phyloP scores from a whole-genome alignment of 2,113 vertebrate species.

The Grallaria varia region DNA sequence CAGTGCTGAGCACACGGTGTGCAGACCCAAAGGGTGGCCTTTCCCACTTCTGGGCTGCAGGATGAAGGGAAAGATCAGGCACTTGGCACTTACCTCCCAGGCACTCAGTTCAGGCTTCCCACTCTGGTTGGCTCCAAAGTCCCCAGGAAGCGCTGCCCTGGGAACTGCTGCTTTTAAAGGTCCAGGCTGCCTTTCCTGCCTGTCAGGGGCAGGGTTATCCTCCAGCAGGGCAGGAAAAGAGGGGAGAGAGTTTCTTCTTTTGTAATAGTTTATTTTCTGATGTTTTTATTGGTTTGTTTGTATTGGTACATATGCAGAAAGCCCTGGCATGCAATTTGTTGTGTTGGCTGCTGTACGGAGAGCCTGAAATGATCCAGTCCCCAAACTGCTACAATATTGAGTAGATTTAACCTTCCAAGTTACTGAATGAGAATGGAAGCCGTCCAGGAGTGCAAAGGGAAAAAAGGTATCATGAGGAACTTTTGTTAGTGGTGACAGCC shows the following conservation, averaged over 20 bases:
- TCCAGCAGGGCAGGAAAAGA: background rate
- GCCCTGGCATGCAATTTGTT: background rate
- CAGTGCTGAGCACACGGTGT: background rate
- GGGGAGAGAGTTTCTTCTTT: background rate
- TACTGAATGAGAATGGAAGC: background rate
- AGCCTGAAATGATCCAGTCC: background rate
- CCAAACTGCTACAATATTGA: background rate
- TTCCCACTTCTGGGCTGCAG: background rate
- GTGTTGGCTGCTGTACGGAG: background rate
- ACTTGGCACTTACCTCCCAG: background rate
- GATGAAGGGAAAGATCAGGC: background rate
- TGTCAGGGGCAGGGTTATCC: background rate
- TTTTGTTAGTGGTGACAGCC: background rate
- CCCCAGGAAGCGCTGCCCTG: background rate
- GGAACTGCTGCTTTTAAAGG: conserved; percentile 43
- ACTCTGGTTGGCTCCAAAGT: background rate
- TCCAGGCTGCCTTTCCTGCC: background rate
- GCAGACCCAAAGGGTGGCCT: background rate
- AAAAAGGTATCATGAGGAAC: background rate
- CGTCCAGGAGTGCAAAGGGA: background rate
- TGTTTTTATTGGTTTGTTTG: background rate
- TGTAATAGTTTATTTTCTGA: background rate
- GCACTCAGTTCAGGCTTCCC: background rate
- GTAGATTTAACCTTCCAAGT: background rate
- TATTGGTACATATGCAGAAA: background rate